phyloP scores from a whole-genome alignment of 2,113 vertebrate genomes.

The Seriola dumerili region DNA sequence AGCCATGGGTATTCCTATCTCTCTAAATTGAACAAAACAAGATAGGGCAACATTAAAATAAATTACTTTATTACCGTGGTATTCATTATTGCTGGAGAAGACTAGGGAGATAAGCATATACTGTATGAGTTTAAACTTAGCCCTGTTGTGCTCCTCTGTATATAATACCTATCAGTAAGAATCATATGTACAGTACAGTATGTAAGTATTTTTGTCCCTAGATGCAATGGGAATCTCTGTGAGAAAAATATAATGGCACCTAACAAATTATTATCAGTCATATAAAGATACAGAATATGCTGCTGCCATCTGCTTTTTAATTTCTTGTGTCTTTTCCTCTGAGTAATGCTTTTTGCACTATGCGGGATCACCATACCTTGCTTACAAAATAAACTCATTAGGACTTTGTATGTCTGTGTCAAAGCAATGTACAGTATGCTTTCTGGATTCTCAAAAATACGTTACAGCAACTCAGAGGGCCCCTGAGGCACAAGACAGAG shows the following conservation, averaged over 20 bases:
- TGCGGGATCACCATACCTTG: background rate
- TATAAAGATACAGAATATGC: background rate
- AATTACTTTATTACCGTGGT: conserved; percentile 15
- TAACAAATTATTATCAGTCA: background rate
- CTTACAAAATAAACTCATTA: background rate
- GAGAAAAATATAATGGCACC: background rate
- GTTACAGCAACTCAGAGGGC: background rate
- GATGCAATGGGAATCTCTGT: background rate
- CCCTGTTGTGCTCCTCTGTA: background rate
- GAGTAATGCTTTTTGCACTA: background rate
- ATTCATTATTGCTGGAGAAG: background rate
- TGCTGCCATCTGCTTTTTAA: background rate
- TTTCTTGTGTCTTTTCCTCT: too few relatives aligned
- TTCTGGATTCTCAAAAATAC: background rate
- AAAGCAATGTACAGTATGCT: background rate
- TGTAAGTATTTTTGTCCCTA: background rate
- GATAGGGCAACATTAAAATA: conserved; percentile 21
- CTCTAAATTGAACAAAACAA: conserved; percentile 16
- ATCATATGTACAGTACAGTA: background rate
- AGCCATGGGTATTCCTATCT: conserved; percentile 7
- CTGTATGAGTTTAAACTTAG: background rate
- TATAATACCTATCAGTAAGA: background rate
- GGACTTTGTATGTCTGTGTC: background rate
- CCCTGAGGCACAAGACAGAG: background rate
- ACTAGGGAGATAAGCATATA: background rate